Conservation (phyloP, 2,113 vertebrate genomes). For the Heloderma charlesbogerti region DNA sequence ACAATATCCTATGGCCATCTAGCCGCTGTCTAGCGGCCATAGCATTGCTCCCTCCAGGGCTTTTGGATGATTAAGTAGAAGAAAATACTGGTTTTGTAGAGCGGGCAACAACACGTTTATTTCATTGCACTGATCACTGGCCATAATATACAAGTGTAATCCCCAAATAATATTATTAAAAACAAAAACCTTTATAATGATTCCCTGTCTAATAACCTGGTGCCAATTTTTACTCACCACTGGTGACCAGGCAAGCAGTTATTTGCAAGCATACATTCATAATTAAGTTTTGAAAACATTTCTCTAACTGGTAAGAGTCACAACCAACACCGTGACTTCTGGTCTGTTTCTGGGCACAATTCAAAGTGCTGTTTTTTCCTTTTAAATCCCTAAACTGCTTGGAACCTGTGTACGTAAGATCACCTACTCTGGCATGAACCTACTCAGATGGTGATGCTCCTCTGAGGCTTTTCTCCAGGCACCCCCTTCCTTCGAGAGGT, state of each 20-base stretch:
- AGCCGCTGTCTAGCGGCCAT: too few relatives aligned
- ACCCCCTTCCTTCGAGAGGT: background rate
- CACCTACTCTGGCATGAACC: background rate
- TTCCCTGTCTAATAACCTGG: background rate
- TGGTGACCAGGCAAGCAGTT: background rate
- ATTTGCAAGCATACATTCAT: background rate
- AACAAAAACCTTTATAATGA: background rate
- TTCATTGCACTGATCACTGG: background rate
- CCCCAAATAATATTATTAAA: background rate
- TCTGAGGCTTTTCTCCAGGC: background rate
- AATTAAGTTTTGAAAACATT: background rate
- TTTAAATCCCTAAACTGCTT: background rate
- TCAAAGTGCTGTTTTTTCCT: background rate
- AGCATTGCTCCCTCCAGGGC: too few relatives aligned
- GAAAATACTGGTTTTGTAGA: background rate
- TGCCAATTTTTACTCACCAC: background rate
- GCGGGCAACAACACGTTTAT: background rate
- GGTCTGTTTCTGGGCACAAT: background rate
- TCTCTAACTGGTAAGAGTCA: background rate
- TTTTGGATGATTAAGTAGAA: background rate
- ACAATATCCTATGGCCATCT: too few relatives aligned
- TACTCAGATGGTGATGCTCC: background rate
- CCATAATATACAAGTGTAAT: background rate
- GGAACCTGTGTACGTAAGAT: background rate
- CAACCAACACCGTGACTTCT: background rate